A percentile compares a stretch with the other conserved stretches of the same genome.
Conservation (phyloP, 2,113 vertebrate genomes). For the Crotalus viridis region DNA sequence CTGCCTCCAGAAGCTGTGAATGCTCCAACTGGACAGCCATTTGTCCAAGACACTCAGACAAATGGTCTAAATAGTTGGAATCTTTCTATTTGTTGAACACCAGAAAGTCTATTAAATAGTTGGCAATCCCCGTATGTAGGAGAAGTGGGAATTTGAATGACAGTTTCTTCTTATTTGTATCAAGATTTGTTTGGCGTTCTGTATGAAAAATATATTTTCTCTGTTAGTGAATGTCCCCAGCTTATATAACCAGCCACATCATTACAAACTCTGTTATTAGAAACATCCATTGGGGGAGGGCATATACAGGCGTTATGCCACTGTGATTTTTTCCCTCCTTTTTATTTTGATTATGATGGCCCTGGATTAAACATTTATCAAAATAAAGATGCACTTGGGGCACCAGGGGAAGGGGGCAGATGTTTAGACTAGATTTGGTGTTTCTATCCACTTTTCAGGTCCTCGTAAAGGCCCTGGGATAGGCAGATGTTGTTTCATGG, state of each 20-base stretch:
- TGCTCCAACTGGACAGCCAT: too few relatives aligned
- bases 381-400: too few relatives aligned
- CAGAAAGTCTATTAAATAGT: background rate
- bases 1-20: too few relatives aligned
- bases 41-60: background rate
- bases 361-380: background rate
- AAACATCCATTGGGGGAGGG: too few relatives aligned
- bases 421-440: too few relatives aligned
- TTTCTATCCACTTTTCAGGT: too few relatives aligned
- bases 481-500: too few relatives aligned
- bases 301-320: too few relatives aligned
- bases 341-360: background rate
- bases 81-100: background rate
- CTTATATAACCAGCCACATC: background rate
- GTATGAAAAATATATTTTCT: background rate
- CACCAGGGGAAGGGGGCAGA: too few relatives aligned
- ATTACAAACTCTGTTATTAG: background rate
- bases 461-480: too few relatives aligned
- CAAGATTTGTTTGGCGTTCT: fast-evolving
- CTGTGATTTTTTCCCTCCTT: background rate
- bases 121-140: background rate
- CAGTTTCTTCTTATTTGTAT: background rate
- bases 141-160: background rate
- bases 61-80: background rate
- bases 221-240: background rate